Evolutionary conservation across 2,888 invertebrate genomes (phyloP), one percentile per base, ranked within the genome.

Genomic region (Pseudanteris insignis): DNA sequence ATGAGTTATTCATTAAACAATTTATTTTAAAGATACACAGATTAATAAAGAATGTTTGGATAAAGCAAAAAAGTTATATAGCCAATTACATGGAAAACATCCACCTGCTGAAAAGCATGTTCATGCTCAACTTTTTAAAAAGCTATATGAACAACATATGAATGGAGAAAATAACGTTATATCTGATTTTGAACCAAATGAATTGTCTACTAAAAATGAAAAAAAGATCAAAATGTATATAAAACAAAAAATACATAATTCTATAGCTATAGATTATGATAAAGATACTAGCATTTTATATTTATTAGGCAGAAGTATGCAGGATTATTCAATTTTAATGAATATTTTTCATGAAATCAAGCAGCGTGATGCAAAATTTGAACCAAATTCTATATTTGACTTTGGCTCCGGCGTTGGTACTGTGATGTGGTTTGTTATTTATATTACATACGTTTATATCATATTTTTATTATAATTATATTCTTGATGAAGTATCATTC

Each of bases 381-480:
- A 83, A 53, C 96, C 96, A 0, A 81, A 84, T 53, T 86, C 87
- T 57, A 85, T 94, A 65, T 90, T 96, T 68, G 96, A 97, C 81
- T 94, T 92, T 79, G 97, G 96, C 0, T 92, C 95, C 2, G 97
- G 97, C 0, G 81, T 92, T 2, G 96, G 95, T 0, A 90, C 92
- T 0, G 91, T 88, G 0, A 86, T 88, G 44, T 95, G 95, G 95
- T 84, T 73, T 36, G 30, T 36, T n/a, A n/a, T n/a, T n/a, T n/a
- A n/a, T n/a, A n/a, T n/a, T n/a, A n/a, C n/a, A n/a, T n/a, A n/a
- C n/a, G n/a, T n/a, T n/a, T n/a, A n/a, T n/a, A n/a, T n/a, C n/a
- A n/a, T n/a, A n/a, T n/a, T n/a, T n/a, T n/a, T n/a, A n/a, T n/a
- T n/a, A n/a, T n/a, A n/a, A n/a, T n/a, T n/a, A n/a, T n/a, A n/a